Evolutionary conservation across 2,888 invertebrate genomes (phyloP).

Genomic region (Drosophila picticornis): DNA sequence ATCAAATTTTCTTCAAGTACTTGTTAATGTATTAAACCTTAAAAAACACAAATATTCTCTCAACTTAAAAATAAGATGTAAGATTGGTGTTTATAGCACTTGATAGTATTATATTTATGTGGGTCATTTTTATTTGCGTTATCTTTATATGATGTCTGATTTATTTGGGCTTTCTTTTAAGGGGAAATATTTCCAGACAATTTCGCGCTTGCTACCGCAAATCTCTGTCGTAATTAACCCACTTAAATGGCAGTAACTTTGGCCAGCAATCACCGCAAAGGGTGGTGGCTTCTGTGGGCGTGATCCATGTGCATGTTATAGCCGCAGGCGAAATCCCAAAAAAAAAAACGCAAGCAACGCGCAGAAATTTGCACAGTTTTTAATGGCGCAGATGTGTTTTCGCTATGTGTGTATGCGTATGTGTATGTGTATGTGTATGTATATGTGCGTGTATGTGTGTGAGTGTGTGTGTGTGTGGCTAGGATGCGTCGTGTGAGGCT

Average conservation of each 20-base stretch:
- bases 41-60: neutral
- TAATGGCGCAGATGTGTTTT: constrained; percentile 58
- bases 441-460: constrained; percentile 2
- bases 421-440: neutral
- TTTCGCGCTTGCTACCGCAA: constrained; percentile 46
- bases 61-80: neutral
- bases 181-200: constrained; percentile 32
- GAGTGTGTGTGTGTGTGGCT: constrained; percentile 19
- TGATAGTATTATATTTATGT: constrained; percentile 7
- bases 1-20: neutral
- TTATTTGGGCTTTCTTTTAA: constrained; percentile 21
- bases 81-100: neutral
- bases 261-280: constrained; percentile 44
- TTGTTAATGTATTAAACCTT: neutral
- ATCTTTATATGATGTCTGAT: constrained; percentile 16
- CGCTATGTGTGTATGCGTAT: constrained; percentile 5
- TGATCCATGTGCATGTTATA: constrained; percentile 36
- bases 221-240: constrained; percentile 71
- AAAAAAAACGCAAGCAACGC: constrained; percentile 52
- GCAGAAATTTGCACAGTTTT: constrained; percentile 69
- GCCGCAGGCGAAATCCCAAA: constrained; percentile 41
- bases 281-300: constrained; percentile 50
- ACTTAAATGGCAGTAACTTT: constrained; percentile 62
- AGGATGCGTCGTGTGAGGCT: constrained; percentile 37
- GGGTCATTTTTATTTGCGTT: constrained; percentile 15